Evolutionary conservation across 2,113 vertebrate genomes (phyloP).

Genomic region (Athene cunicularia): DNA sequence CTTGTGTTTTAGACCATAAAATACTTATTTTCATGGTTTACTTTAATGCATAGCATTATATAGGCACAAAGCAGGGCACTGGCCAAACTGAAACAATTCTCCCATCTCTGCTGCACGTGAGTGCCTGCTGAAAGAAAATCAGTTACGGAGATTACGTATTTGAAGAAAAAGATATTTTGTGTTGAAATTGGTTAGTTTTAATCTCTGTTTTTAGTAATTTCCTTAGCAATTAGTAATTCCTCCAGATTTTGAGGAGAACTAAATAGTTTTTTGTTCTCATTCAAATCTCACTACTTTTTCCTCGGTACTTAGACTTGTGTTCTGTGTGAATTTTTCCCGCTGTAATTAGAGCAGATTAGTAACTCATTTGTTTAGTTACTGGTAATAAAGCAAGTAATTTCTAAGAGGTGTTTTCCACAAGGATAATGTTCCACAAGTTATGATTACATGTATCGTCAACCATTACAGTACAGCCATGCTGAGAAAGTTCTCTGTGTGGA

Average conservation of each 20-base stretch:
- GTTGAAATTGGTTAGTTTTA: background rate
- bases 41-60: background rate
- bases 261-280: background rate
- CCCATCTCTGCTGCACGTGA: background rate
- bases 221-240: background rate
- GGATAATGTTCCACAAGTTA: background rate
- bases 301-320: background rate
- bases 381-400: background rate
- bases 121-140: background rate
- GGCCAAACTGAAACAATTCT: background rate
- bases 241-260: background rate
- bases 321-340: background rate
- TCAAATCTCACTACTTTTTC: background rate
- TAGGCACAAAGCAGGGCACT: background rate
- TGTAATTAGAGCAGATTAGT: background rate
- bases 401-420: background rate
- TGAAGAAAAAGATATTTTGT: background rate
- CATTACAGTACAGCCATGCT: background rate
- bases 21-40: background rate
- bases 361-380: background rate
- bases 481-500: background rate
- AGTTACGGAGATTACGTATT: background rate
- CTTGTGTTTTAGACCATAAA: background rate
- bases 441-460: background rate
- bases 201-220: background rate